Evolutionary conservation across 2,797 vertebrate genomes (phyloP), one percentile per base, ranked within the genome.

Genomic region (Notolabrus celidotus): DNA sequence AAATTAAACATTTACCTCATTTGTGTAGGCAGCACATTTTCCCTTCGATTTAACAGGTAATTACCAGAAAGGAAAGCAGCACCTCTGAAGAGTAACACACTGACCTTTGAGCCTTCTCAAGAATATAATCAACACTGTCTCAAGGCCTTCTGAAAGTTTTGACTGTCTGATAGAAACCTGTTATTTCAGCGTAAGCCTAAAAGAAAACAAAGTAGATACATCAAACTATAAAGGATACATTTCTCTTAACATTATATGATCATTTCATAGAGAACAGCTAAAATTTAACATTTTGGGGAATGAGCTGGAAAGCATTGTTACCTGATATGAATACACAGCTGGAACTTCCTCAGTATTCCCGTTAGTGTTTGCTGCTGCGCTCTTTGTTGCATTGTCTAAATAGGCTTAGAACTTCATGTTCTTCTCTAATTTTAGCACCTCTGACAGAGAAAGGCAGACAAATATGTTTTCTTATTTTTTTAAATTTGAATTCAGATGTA

Each of bases 1-100:
- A 33, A 54, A 63, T 77, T 63, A 86, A 88, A 83, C 10, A 88
- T 85, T 90, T 43, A 80, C 61, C 75, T 86, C 17, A 88, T 90
- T 80, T 82, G 57, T 17, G 25, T 11, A 23, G 5, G 57, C 19
- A 9, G 31, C 14, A 57, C 25, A 42, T 63, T 65, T 69, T 67
- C 36, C 59, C 17, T 70, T 68, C 58, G 47, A 54, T 83, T 86
- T 77, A 67, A 51, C 67, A 56, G 19, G 53, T 25, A 82, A 72
- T 87, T 76, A 82, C 43, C 33, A 17, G 60, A 34, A 16, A 45
- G 19, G 22, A 55, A 15, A 65, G 38, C 49, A 29, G 33, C 50
- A 20, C 1, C 9, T 11, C 33, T 4, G 29, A 9, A 8, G 4
- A 41, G 34, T 34, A 76, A 1, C n/a, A 16, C 10, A 6, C 7